phyloP scores from a whole-genome alignment of 1,140 invertebrate species.

The Drosophila fuyamai region DNA sequence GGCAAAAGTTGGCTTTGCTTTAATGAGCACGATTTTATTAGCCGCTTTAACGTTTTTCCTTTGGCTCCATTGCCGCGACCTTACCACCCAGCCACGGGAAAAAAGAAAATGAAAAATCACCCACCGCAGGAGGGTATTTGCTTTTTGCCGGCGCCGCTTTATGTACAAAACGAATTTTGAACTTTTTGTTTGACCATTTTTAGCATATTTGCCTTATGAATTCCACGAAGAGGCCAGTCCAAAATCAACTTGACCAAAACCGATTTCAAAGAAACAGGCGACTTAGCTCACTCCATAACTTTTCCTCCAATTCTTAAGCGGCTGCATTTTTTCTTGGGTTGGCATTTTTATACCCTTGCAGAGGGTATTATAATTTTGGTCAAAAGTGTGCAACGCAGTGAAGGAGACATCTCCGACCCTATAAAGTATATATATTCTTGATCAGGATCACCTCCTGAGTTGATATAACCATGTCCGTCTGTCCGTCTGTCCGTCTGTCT shows the following conservation, averaged over 20 bases:
- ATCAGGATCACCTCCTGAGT: too few relatives aligned
- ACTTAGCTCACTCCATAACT: neutral
- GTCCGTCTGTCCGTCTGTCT: too few relatives aligned
- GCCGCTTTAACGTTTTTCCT: conserved; percentile 61
- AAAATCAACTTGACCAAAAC: conserved; percentile 39
- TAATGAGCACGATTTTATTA: conserved; percentile 80
- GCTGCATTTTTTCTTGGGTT: too few relatives aligned
- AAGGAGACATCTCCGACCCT: too few relatives aligned
- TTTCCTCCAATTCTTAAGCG: neutral
- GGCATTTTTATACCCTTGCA: too few relatives aligned
- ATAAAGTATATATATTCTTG: too few relatives aligned
- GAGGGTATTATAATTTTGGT: too few relatives aligned
- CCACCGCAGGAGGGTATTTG: conserved; percentile 8
- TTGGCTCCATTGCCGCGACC: conserved; percentile 1
- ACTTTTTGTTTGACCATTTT: conserved; percentile 60
- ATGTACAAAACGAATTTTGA: conserved; percentile 57
- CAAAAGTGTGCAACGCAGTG: too few relatives aligned
- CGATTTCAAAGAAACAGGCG: neutral
- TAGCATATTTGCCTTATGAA: conserved; percentile 58
- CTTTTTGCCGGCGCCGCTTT: conserved; percentile 18
- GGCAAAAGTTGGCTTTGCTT: conserved; percentile 71
- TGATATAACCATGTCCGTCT: too few relatives aligned
- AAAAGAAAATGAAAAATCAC: neutral
- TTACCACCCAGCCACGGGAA: neutral
- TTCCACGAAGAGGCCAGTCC: conserved; percentile 6